Conservation (phyloP, 2,888 invertebrate genomes). For the Operophtera brumata region DNA sequence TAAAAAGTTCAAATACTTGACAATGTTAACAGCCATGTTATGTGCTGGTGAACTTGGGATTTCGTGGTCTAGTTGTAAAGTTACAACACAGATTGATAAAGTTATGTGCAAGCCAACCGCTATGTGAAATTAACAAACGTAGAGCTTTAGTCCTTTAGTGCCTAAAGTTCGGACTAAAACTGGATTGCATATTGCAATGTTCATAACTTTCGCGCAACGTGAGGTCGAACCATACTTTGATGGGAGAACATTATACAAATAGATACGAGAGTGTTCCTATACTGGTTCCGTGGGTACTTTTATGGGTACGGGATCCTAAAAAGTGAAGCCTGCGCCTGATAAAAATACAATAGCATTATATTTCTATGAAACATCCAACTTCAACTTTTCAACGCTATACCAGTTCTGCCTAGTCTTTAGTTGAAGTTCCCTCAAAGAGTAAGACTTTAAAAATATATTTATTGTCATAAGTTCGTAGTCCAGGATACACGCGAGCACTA, state of each 20-base stretch:
- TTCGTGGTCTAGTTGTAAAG: conserved; percentile 37
- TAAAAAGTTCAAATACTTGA: no score
- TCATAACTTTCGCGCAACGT: conserved; percentile 16
- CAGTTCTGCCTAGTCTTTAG: no score
- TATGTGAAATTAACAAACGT: conserved; percentile 74
- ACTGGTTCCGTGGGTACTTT: no score
- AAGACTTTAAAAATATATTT: no score
- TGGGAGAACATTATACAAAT: conserved; percentile 10
- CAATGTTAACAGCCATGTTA: no score
- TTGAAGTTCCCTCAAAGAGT: no score
- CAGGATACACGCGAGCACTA: no score
- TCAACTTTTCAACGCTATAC: no score
- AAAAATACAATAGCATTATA: neutral
- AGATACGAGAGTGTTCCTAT: neutral
- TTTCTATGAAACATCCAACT: neutral
- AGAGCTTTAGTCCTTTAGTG: conserved; percentile 52
- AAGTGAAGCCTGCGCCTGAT: neutral
- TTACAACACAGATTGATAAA: conserved; percentile 64
- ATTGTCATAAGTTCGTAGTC: no score
- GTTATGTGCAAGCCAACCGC: conserved; percentile 56
- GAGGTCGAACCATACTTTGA: conserved; percentile 6
- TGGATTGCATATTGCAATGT: conserved; percentile 53
- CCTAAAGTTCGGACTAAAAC: conserved; percentile 46
- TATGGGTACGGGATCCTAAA: no score
- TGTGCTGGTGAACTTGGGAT: no score